Evolutionary conservation across 2,113 vertebrate genomes (phyloP), one percentile per base, ranked within the genome.

Genomic region (Misgurnus anguillicaudatus): DNA sequence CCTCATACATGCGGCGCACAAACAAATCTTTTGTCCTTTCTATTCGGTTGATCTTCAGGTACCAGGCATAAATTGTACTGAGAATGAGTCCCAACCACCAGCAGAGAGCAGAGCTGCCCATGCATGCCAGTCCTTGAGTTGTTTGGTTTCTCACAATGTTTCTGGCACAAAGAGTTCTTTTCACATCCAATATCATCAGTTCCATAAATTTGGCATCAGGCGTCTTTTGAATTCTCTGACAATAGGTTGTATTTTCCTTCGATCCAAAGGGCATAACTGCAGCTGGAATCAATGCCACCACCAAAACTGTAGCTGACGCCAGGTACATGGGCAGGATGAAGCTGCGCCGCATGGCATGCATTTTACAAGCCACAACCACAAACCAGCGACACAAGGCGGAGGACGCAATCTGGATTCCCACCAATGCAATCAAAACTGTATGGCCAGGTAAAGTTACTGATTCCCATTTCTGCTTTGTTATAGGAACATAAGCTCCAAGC

Each of bases 361-460:
- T 93, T 85, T 94, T 94, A 31, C 90, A 93, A 31, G 90, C 90
- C 3, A 78, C 83, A 13, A 92, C 63, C 0, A 86, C 80, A 80
- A 94, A 89, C 90, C 90, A 91, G 48, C 88, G 87, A 64, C 91
- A 93, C 57, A 92, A 73, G 0, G 82, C 86, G 1, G 92, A 92
- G 66, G 90, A 92, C 45, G 84, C 6, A 36, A 90, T 85, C 85
- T 92, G 92, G 62, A 91, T 79, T 0, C 69, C 86, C 10, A 89
- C 63, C 63, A 85, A 85, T 42, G n/a, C 19, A 72, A 58, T 2
- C 7, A 72, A 9, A 2, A 42, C n/a, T 8, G 17, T 4, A 17
- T 4, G 5, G 17, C 13, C 13, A 17, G 9, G 14, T 3, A 0
- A 9, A n/a, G 53, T 19, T 9, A 57, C 17, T 19, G 17, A 57